Conservation (phyloP, 2,888 invertebrate species). For the Coenonympha arcania region DNA sequence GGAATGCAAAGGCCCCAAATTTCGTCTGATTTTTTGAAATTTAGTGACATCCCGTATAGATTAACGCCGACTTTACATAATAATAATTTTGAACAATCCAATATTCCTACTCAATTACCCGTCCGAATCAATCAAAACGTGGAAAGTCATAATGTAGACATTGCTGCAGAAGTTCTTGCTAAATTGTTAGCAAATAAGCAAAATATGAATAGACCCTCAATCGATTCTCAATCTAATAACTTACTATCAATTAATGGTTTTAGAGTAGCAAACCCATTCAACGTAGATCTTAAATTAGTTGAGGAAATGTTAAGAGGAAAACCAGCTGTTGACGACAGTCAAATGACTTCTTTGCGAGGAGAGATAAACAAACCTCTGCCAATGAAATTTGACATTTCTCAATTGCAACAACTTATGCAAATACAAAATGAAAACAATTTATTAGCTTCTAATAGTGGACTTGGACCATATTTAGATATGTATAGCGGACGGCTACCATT, state of each 20-base stretch:
- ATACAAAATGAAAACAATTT: constrained; percentile 54
- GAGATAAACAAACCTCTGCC: constrained; percentile 49
- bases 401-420: constrained; percentile 48
- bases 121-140: constrained; percentile 63
- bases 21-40: constrained; percentile 51
- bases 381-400: constrained; percentile 53
- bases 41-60: constrained; percentile 60
- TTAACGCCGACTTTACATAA: constrained; percentile 50
- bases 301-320: constrained; percentile 68
- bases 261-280: constrained; percentile 70
- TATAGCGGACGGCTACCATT: constrained; percentile 54
- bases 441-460: constrained; percentile 43
- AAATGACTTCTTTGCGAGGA: constrained; percentile 48
- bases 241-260: constrained; percentile 63
- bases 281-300: constrained; percentile 65
- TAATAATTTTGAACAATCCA: constrained; percentile 50
- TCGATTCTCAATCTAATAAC: constrained; percentile 44
- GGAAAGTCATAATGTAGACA: constrained; percentile 60
- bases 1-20: constrained; percentile 41
- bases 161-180: constrained; percentile 49
- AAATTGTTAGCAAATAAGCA: constrained; percentile 56
- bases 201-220: constrained; percentile 48
- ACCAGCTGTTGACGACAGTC: constrained; percentile 49
- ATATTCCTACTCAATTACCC: constrained; percentile 52
- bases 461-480: constrained; percentile 54